These are phyloP conservation scores for Centropus bengalensis DNA, from an alignment of 2,113 vertebrate genomes.

Conservation along the genomic window DNA sequence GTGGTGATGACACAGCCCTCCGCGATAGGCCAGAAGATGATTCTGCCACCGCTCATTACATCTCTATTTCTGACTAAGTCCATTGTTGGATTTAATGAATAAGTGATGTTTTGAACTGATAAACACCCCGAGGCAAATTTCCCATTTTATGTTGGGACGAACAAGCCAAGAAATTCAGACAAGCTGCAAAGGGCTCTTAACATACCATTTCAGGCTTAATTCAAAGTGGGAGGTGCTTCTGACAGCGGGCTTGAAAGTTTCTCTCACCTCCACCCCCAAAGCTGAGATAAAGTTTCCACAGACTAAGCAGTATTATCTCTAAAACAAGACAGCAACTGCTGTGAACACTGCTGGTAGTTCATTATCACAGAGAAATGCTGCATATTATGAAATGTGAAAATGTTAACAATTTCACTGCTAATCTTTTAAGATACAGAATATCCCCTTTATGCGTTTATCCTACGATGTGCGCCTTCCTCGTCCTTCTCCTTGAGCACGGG, in stretches of 20 bases:
- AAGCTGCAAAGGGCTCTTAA: conserved; percentile 2
- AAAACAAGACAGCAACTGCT: conserved; percentile 7
- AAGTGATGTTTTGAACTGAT: conserved; percentile 40
- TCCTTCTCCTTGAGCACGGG: not conserved
- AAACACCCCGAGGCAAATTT: conserved; percentile 28
- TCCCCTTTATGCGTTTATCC: not conserved
- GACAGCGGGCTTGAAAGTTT: conserved; percentile 4
- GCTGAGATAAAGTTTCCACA: conserved; percentile 28
- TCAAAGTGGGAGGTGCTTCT: conserved; percentile 32
- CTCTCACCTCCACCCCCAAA: conserved; percentile 26
- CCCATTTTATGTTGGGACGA: not conserved
- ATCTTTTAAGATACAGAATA: not conserved
- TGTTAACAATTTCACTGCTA: not conserved
- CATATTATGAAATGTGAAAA: not conserved
- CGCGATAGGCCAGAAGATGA: not conserved
- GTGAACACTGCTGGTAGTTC: not conserved
- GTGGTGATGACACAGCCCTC: not conserved
- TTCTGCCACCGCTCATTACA: not conserved
- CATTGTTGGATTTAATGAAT: conserved; percentile 43
- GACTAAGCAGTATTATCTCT: conserved; percentile 52
- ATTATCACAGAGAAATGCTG: not conserved
- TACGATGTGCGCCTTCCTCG: not conserved
- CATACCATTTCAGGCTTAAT: not conserved
- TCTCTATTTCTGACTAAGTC: conserved; percentile 37
- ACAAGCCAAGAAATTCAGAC: conserved; percentile 10